Base-by-base conservation (phyloP, 2,797 vertebrate genomes). In the Myotis daubentonii region DNA sequence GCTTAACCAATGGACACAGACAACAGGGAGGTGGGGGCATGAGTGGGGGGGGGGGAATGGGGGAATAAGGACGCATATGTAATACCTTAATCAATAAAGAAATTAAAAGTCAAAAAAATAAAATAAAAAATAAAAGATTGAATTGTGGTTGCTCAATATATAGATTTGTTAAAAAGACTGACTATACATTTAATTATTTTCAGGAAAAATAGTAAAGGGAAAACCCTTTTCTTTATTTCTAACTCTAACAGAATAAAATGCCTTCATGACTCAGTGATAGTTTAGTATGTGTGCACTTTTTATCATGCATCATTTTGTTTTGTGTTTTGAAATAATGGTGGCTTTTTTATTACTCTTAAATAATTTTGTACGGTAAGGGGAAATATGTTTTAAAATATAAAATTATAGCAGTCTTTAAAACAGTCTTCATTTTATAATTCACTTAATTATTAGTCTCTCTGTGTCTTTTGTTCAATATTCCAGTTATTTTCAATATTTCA, bases 361-460 rank as follows among this genome's bases (percentile, higher is more conserved):
- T 2, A 51, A 5, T 71, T 82, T 65, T 47, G 30, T 23, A 41
- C 1, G 20, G 2, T 44, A 62, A n/a, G 9, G 4, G 17, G 15
- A 85, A 68, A 85, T 30, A 47, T 3, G 2, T 33, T 62, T 95
- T 49, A 82, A 57, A 44, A 15, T 0, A 41, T 17, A 15, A 91
- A 79, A 75, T 53, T 86, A 28, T 0, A 65, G 8, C 19, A 55
- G 1, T 76, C 17, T 79, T 94, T 86, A 75, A 60, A 51, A 72
- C 2, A 68, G n/a, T 41, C 44, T 81, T 84, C 81, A 75, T 84
- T 79, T 89, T 71, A 91, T 30, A 87, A 53, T 86, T 62, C 66
- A 57, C 30, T 65, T 75, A 49, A 72, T 49, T 80, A 72, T 19
- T 28, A 13, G 3, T 4, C 16, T n/a, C n/a, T 51, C 7, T 41